These are phyloP conservation scores for Anas capensis DNA, from an alignment of 2,797 vertebrate genomes.

Conservation along the genomic window DNA sequence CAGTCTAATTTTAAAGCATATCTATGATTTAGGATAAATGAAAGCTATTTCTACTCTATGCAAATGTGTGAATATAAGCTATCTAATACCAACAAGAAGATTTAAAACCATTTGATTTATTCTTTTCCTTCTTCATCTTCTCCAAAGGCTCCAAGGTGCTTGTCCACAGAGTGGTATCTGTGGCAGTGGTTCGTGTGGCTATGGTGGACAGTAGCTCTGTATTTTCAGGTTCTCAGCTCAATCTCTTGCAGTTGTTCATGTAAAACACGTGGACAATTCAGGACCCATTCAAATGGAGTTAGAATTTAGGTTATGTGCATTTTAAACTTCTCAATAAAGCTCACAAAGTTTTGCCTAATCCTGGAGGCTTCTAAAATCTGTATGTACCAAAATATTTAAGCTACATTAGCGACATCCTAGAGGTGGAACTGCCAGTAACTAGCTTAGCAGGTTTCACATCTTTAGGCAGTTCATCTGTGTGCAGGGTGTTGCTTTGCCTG, in stretches of 20 bases:
- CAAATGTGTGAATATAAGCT: background rate
- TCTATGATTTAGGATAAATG: background rate
- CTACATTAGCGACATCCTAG: background rate
- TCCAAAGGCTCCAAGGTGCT: background rate
- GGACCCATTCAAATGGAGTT: background rate
- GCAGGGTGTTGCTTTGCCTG: background rate
- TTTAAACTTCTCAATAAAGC: background rate
- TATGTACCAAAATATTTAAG: background rate
- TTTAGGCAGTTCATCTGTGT: accelerated
- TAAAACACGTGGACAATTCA: background rate
- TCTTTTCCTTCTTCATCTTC: accelerated
- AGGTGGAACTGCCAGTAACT: background rate
- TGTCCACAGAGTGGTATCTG: background rate
- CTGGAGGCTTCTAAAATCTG: background rate
- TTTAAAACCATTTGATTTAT: background rate
- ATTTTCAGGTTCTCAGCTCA: background rate
- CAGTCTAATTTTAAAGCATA: background rate
- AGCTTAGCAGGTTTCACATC: background rate
- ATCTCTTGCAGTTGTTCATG: background rate
- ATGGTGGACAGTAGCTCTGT: background rate
- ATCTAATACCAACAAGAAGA: background rate
- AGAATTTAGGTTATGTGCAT: background rate
- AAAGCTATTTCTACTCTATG: background rate
- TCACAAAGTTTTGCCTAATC: background rate
- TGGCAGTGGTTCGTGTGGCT: background rate